Conservation (phyloP, 2,113 vertebrate species). For the Apistogramma diplotaenia region DNA sequence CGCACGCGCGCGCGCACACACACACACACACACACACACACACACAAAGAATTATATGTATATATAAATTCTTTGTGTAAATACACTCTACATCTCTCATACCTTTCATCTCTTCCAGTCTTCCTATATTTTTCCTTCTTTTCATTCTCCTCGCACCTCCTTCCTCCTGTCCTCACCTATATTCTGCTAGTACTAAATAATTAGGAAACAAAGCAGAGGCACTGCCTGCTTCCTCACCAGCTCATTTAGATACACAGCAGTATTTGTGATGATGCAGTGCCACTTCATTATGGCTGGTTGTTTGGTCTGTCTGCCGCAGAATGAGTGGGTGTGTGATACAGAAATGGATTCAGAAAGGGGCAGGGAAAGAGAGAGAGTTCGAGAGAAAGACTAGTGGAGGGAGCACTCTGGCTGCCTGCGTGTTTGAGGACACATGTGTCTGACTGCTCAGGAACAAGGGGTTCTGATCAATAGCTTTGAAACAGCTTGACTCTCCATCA, state of each 20-base stretch:
- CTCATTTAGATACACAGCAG: slow-evolving; percentile 61
- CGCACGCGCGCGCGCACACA: not conserved
- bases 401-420: not conserved
- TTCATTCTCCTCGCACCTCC: not conserved
- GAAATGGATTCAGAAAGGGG: slow-evolving; percentile 52
- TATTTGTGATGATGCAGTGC: slow-evolving; percentile 65
- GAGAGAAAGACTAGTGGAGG: not conserved
- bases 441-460: slow-evolving; percentile 30
- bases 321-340: slow-evolving; percentile 53
- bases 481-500: slow-evolving; percentile 44
- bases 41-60: not conserved
- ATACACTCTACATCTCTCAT: not conserved
- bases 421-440: not conserved
- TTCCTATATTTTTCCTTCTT: not conserved
- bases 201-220: slow-evolving; percentile 58
- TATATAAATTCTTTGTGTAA: not conserved
- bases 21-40: not conserved
- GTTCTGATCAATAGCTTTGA: slow-evolving; percentile 55
- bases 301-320: slow-evolving; percentile 62
- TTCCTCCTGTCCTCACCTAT: slow-evolving; percentile 30
- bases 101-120: not conserved
- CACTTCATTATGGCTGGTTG: slow-evolving; percentile 64
- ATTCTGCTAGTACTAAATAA: slow-evolving; percentile 52
- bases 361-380: not conserved
- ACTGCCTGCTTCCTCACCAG: slow-evolving; percentile 42